phyloP scores from a whole-genome alignment of 2,888 invertebrate species.

The Hirtodrosophila cameraria region DNA sequence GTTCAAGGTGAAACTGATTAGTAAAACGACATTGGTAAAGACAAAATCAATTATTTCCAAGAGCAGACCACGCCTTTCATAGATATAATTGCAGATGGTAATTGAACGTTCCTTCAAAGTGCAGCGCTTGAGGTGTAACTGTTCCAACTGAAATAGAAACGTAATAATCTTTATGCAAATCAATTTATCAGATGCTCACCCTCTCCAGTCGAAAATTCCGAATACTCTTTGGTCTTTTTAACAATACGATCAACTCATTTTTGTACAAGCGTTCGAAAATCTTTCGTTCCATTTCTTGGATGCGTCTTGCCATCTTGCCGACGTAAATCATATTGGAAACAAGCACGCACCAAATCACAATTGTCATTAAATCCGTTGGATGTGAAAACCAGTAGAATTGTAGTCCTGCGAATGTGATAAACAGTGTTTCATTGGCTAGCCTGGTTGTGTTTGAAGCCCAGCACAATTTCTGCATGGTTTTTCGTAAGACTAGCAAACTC shows the following conservation, averaged over 20 bases:
- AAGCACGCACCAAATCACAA: neutral
- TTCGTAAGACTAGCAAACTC: neutral
- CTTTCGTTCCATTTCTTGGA: conserved; percentile 6
- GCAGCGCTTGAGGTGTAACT: conserved; percentile 10
- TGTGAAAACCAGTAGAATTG: neutral
- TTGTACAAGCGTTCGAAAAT: conserved; percentile 6
- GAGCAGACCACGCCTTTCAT: neutral
- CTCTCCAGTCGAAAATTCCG: neutral
- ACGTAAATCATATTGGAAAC: conserved; percentile 3
- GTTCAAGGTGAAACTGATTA: conserved; percentile 12
- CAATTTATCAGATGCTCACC: neutral
- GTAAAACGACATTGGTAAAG: neutral
- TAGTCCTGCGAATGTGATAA: no score
- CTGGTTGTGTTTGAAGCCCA: conserved; percentile 1
- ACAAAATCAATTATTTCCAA: conserved; percentile 7
- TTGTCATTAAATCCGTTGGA: no score
- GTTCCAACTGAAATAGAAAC: conserved; percentile 3
- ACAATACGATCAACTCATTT: neutral
- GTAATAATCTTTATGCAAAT: neutral
- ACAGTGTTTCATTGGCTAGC: neutral
- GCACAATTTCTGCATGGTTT: neutral
- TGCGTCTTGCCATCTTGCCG: neutral
- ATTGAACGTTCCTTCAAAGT: neutral
- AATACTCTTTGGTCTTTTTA: accelerated
- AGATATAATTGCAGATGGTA: conserved; percentile 13